Percentiles rank a stretch among this genome's conserved stretches.
These are phyloP conservation scores for Pionites leucogaster DNA, from an alignment of 2,113 vertebrate genomes.

Conservation along the genomic window DNA sequence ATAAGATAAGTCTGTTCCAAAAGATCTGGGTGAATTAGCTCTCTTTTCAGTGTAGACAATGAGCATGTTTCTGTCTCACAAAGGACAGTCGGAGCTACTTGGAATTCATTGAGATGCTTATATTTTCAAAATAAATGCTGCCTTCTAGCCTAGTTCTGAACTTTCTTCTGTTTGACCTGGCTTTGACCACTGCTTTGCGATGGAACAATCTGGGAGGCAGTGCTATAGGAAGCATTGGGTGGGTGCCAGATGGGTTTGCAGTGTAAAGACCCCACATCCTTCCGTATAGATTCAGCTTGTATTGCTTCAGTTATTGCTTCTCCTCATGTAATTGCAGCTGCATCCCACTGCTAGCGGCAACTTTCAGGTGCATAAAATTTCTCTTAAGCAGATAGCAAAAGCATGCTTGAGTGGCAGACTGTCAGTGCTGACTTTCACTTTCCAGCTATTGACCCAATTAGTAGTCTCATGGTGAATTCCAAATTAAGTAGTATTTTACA, in stretches of 20 bases:
- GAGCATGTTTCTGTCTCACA: background rate
- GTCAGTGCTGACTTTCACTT: background rate
- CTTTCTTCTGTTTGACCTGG: background rate
- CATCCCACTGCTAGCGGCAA: background rate
- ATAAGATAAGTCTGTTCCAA: background rate
- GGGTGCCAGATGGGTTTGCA: background rate
- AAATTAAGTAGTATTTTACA: conserved; percentile 55
- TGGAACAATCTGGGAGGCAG: background rate
- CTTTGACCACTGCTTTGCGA: background rate
- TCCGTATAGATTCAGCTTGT: rapidly evolving
- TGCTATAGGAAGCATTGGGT: background rate
- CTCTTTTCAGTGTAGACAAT: background rate
- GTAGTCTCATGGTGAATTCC: conserved; percentile 44
- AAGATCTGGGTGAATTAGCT: background rate
- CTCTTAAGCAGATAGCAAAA: background rate
- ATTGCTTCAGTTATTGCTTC: background rate
- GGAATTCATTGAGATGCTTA: background rate
- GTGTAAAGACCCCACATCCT: background rate
- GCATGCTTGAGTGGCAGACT: conserved; percentile 22
- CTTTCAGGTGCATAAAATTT: background rate
- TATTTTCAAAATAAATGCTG: background rate
- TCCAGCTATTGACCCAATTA: conserved; percentile 51
- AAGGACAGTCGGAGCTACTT: background rate
- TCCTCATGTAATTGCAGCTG: background rate
- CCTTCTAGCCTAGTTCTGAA: background rate